phyloP scores from a whole-genome alignment of 2,113 vertebrate genomes.

The Malurus elegans region DNA sequence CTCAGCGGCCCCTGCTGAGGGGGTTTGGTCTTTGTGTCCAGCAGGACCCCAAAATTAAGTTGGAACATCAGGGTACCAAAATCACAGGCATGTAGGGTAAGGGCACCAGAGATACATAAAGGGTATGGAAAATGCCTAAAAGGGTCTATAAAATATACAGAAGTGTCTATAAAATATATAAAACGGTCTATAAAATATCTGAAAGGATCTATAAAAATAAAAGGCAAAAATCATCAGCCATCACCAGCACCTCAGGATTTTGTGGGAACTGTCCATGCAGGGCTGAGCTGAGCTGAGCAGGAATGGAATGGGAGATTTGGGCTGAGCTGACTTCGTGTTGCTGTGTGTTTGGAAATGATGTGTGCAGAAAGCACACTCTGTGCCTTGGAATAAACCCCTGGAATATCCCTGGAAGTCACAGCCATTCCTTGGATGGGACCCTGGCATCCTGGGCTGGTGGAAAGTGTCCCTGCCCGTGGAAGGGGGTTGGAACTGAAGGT shows the following conservation, averaged over 20 bases:
- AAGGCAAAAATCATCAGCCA: too few relatives aligned
- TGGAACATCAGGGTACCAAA: too few relatives aligned
- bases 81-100: too few relatives aligned
- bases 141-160: too few relatives aligned
- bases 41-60: too few relatives aligned
- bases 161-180: too few relatives aligned
- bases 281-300: neutral
- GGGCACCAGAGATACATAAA: too few relatives aligned
- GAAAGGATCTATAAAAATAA: too few relatives aligned
- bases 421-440: neutral
- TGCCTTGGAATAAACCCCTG: neutral
- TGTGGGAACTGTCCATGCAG: neutral
- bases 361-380: neutral
- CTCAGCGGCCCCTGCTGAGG: too few relatives aligned
- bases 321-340: neutral
- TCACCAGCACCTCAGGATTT: neutral
- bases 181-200: too few relatives aligned
- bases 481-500: neutral
- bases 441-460: neutral
- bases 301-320: neutral
- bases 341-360: neutral
- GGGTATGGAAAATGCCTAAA: too few relatives aligned
- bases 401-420: neutral
- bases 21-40: too few relatives aligned
- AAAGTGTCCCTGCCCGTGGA: neutral